Percentiles rank a stretch among this genome's conserved stretches.
Conservation (phyloP, 2,888 invertebrate genomes). For the Drosophila borealis region DNA sequence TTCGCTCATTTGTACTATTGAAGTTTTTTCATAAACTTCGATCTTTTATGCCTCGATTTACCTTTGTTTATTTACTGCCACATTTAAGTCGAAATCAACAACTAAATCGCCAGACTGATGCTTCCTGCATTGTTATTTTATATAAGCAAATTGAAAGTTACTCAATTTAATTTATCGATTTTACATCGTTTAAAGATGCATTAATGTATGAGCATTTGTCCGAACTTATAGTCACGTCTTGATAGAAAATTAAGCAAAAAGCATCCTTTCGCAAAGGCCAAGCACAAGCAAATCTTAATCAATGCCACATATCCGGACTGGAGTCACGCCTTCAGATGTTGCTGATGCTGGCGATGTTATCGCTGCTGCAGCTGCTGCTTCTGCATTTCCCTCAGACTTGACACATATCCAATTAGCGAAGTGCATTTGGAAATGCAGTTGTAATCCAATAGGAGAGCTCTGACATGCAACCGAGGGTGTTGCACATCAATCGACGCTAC, state of each 20-base stretch:
- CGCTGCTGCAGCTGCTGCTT: slow-evolving; percentile 9
- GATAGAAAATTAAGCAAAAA: slow-evolving; percentile 26
- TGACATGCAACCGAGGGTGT: slow-evolving; percentile 18
- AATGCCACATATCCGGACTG: slow-evolving; percentile 50
- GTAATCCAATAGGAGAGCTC: slow-evolving; percentile 41
- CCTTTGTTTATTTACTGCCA: too few species aligned
- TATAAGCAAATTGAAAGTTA: too few species aligned
- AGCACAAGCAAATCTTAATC: slow-evolving; percentile 41
- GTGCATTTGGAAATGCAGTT: slow-evolving; percentile 55
- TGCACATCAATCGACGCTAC: slow-evolving; percentile 42
- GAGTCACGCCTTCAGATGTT: slow-evolving; percentile 31
- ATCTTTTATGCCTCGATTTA: too few species aligned
- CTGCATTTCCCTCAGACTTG: slow-evolving; percentile 31
- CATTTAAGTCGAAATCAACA: too few species aligned
- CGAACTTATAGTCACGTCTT: slow-evolving; percentile 26
- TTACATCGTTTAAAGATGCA: not conserved
- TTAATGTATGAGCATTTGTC: not conserved
- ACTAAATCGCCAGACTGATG: too few species aligned
- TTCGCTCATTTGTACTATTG: too few species aligned
- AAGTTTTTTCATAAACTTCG: too few species aligned
- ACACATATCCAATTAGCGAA: slow-evolving; percentile 71
- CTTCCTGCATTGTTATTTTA: too few species aligned
- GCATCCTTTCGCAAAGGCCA: slow-evolving; percentile 18
- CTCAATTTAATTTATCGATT: not conserved
- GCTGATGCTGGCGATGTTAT: not conserved